phyloP scores from a whole-genome alignment of 2,113 vertebrate species.

The Perccottus glenii region DNA sequence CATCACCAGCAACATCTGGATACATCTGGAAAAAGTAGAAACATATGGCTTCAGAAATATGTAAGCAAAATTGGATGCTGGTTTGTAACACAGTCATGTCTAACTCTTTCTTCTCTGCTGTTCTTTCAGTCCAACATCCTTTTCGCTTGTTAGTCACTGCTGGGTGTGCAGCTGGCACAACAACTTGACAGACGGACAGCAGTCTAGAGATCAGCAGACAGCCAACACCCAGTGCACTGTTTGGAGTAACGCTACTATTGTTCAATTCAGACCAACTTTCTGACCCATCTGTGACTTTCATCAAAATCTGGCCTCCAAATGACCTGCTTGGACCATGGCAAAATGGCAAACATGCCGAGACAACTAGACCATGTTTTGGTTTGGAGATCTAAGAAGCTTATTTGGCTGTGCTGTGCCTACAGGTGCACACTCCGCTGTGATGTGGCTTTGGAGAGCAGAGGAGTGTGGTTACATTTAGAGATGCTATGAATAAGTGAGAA shows the following conservation, averaged over 20 bases:
- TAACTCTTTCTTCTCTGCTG: constrained; percentile 55
- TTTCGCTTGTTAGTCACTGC: constrained; percentile 61
- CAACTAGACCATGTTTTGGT: constrained; percentile 70
- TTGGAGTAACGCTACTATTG: constrained; percentile 62
- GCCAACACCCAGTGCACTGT: constrained; percentile 69
- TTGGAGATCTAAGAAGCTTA: constrained; percentile 65
- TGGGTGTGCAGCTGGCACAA: constrained; percentile 60
- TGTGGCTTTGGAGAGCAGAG: constrained; percentile 58
- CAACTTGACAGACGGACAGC: constrained; percentile 60
- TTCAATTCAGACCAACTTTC: constrained; percentile 51
- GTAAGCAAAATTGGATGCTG: constrained; percentile 54
- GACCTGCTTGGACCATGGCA: constrained; percentile 58
- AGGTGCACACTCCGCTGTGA: constrained; percentile 66
- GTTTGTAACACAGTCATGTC: constrained; percentile 65
- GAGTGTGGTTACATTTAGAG: constrained; percentile 53
- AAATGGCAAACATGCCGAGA: constrained; percentile 69
- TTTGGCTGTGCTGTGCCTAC: constrained; percentile 65
- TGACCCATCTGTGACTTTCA: constrained; percentile 62
- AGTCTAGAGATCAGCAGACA: constrained; percentile 61
- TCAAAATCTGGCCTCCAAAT: constrained; percentile 76
- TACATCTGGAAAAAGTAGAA: constrained; percentile 75
- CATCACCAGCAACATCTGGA: constrained; percentile 85
- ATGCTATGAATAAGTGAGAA: constrained; percentile 58
- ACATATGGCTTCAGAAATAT: constrained; percentile 60
- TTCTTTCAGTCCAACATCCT: constrained; percentile 58